A percentile compares a stretch with the other conserved stretches of the same genome.
Evolutionary conservation across 2,797 vertebrate species (phyloP).

Genomic region (Cephalopachus bancanus): DNA sequence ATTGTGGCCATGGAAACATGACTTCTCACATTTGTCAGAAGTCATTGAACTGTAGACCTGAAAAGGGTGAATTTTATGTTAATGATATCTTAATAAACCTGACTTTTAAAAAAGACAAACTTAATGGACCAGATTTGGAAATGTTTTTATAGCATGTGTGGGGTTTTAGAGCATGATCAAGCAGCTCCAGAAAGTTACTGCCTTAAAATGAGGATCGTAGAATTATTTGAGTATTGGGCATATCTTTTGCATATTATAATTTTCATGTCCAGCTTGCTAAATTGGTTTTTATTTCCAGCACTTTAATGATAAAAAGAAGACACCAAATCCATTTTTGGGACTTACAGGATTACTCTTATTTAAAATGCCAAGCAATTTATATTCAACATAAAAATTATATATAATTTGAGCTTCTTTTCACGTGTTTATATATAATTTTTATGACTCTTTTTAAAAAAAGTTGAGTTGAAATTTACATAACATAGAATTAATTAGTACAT

Average conservation of each 20-base stretch:
- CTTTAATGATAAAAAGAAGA: constrained; percentile 49
- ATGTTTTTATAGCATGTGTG: neutral
- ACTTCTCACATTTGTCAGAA: neutral
- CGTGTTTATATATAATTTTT: neutral
- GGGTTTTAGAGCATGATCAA: neutral
- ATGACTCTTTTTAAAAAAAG: neutral
- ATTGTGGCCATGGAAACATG: neutral
- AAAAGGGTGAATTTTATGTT: constrained; percentile 36
- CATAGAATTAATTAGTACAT: neutral
- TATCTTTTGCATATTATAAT: neutral
- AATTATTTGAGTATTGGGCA: neutral
- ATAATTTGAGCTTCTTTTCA: neutral
- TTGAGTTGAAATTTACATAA: neutral
- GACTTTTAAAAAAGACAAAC: neutral
- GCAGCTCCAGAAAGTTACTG: neutral
- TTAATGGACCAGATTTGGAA: neutral
- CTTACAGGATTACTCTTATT: neutral
- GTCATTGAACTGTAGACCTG: neutral
- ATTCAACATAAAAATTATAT: neutral
- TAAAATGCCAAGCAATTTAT: neutral
- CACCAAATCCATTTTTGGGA: neutral
- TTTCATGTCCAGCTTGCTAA: neutral
- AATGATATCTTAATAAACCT: neutral
- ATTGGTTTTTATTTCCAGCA: neutral
- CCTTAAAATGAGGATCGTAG: constrained; percentile 20